Conservation (phyloP, 1,140 invertebrate species). For the Drosophila sproati region DNA sequence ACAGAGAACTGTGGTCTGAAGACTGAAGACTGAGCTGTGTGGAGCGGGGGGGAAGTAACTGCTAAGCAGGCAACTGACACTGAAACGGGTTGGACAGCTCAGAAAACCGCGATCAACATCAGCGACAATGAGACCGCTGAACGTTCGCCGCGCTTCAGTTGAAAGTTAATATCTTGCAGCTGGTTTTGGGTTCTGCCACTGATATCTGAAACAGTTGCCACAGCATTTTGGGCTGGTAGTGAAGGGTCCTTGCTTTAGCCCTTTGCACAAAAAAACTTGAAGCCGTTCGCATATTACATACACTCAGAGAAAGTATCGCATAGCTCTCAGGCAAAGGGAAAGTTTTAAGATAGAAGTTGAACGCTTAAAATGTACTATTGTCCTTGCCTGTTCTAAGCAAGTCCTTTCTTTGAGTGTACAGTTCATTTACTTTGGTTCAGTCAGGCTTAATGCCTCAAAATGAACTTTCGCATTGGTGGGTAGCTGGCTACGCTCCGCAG, state of each 20-base stretch:
- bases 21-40: not conserved
- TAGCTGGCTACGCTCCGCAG: too few species aligned
- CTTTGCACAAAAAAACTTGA: conserved; percentile 7
- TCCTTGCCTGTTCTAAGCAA: conserved; percentile 31
- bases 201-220: conserved; percentile 60
- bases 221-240: conserved; percentile 42
- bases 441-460: conserved; percentile 42
- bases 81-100: conserved; percentile 49
- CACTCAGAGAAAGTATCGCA: not conserved
- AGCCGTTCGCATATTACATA: conserved; percentile 7
- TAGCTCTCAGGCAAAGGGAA: too few species aligned
- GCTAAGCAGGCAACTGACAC: conserved; percentile 35
- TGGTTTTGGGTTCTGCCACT: conserved; percentile 36
- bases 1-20: too few species aligned
- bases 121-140: conserved; percentile 21
- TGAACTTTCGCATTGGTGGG: conserved; percentile 26
- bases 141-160: conserved; percentile 26
- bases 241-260: conserved; percentile 55
- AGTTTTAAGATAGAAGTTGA: too few species aligned
- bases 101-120: conserved; percentile 55
- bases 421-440: conserved; percentile 35
- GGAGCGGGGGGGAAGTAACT: conserved; percentile 18
- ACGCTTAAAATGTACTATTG: not conserved
- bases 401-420: not conserved
- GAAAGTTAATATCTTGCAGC: conserved; percentile 70